Evolutionary conservation across 2,113 vertebrate genomes (phyloP).

Genomic region (Ibidorhyncha struthersii): DNA sequence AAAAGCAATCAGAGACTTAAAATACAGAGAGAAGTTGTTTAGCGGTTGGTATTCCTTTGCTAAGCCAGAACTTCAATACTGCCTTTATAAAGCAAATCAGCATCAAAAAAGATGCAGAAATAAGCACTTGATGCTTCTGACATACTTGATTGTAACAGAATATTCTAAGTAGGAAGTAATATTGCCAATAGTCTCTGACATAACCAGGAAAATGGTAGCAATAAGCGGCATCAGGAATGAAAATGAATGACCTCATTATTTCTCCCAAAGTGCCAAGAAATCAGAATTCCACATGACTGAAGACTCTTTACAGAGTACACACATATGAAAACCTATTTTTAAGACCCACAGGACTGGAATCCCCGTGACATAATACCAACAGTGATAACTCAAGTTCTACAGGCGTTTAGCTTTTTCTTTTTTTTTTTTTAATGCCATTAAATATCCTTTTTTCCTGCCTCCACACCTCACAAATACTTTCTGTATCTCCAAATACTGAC

Average conservation of each 20-base stretch:
- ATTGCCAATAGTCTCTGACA: not conserved
- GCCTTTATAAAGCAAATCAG: not conserved
- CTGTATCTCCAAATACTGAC: not conserved
- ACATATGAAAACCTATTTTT: not conserved
- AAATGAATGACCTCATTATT: not conserved
- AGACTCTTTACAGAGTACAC: not conserved
- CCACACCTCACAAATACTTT: not conserved
- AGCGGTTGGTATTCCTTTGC: not conserved
- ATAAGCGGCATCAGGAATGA: not conserved
- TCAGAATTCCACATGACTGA: not conserved
- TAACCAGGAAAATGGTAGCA: not conserved
- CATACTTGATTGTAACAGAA: not conserved
- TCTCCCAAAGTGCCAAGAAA: not conserved
- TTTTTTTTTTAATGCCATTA: not conserved
- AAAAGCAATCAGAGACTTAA: not conserved
- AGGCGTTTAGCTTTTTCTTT: not conserved
- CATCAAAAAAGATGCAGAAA: not conserved
- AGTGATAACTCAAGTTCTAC: not conserved
- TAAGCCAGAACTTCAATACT: not conserved
- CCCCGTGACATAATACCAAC: not conserved
- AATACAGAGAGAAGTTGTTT: not conserved
- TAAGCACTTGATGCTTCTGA: not conserved
- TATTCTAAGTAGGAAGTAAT: not conserved
- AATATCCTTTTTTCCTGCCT: not conserved
- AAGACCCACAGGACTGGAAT: not conserved